Base-by-base conservation (phyloP, 1,140 invertebrate genomes). In the Zaprionus davidi region DNA sequence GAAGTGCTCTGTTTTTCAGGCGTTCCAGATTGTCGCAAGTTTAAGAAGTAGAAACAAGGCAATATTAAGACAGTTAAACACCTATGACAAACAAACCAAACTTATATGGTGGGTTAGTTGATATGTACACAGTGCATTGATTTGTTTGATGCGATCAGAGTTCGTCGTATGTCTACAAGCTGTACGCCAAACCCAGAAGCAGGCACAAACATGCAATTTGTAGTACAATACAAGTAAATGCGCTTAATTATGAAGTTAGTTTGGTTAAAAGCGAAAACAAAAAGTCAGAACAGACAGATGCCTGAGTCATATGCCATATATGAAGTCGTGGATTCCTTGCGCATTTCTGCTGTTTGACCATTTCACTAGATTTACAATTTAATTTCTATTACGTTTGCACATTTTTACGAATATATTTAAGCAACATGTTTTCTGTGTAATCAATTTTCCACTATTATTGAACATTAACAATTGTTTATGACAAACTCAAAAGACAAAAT, bases 1-100 rank as follows among this genome's bases (percentile, higher is more conserved):
- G 91, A 91, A 81, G 91, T 92, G 91, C 91, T 92, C 91, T 92
- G 87, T 88, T 80, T 88, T 76, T 82, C 60, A 90, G 86, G 85
- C 81, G 77, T 88, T 88, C 85, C 84, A 78, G 58, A 28, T 63
- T 63, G 78, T 73, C 36, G 69, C 66, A 87, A 72, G 17, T 65
- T 59, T 67, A 56, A 81, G 80, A 79, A 88, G 83, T 87, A 77
- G 78, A 87, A 90, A 90, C 76, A 90, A 79, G 84, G 76, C 85
- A 90, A 85, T 79, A 85, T 79, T 79, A 69, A 90, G 79, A 90
- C 85, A 90, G 73, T 90, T 90, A 90, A 90, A 90, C 85, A 90
- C 85, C 86, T 72, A 90, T 82, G 74, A 85, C 76, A 77, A 81
- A 73, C 55, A 72, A 82, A 81, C 77, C 81, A 82, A 63, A 71